Evolutionary conservation across 1,140 invertebrate species (phyloP).

Genomic region (Dreissena polymorpha): DNA sequence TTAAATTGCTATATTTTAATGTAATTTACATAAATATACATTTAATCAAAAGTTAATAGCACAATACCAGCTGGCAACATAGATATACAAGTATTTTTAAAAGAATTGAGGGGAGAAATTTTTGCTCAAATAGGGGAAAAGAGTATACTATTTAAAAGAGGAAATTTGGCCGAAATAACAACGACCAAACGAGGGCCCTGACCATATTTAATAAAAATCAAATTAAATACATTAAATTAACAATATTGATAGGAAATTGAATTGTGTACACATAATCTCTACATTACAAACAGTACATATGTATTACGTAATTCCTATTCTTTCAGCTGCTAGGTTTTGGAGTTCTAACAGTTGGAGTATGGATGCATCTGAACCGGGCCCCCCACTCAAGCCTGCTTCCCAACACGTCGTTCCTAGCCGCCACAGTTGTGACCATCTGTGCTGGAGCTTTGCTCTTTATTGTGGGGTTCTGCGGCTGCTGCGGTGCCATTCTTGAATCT

Average conservation of each 20-base stretch:
- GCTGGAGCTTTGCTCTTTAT: conserved; percentile 89
- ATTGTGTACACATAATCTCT: not conserved
- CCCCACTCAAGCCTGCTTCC: conserved; percentile 61
- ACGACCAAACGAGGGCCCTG: not conserved
- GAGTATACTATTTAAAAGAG: not conserved
- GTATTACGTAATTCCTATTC: conserved; percentile 8
- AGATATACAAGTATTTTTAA: too few species aligned
- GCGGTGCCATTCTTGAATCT: conserved; percentile 91
- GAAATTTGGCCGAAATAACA: not conserved
- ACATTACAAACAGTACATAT: not conserved
- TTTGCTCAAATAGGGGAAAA: too few species aligned
- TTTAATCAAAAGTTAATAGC: too few species aligned
- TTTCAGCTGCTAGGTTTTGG: conserved; percentile 86
- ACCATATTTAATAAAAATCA: not conserved
- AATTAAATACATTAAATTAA: not conserved
- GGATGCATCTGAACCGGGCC: conserved; percentile 82
- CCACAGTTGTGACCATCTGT: conserved; percentile 81
- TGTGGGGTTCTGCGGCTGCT: conserved; percentile 93
- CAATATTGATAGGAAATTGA: not conserved
- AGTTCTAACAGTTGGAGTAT: conserved; percentile 86
- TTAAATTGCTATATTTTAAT: too few species aligned
- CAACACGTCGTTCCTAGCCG: conserved; percentile 67
- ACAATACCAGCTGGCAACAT: too few species aligned
- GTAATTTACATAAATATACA: too few species aligned
- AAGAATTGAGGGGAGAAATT: too few species aligned